These are phyloP conservation scores for Dusona sp. DNA, from an alignment of 2,888 invertebrate genomes.

Conservation along the genomic window DNA sequence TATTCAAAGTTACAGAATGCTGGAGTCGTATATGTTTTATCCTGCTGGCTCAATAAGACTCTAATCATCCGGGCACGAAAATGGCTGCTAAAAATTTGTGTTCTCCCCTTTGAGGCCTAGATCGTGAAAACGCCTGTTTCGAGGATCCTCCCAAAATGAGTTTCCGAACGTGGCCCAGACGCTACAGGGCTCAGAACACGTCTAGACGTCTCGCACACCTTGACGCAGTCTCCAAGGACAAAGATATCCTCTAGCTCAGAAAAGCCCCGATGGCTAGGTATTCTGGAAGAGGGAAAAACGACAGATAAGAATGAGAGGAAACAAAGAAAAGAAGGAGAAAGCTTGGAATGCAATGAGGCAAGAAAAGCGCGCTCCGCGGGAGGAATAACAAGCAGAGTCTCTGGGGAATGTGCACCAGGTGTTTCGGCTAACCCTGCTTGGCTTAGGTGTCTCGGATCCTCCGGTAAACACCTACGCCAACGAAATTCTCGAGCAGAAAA, in stretches of 20 bases:
- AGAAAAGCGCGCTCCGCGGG: conserved; percentile 73
- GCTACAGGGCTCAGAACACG: not conserved
- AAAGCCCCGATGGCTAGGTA: conserved; percentile 1
- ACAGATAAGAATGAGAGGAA: conserved; percentile 21
- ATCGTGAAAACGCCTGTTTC: not conserved
- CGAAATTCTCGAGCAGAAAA: not conserved
- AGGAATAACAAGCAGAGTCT: conserved; percentile 83
- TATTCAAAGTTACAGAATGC: not conserved
- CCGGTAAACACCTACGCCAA: not conserved
- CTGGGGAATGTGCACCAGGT: conserved; percentile 83
- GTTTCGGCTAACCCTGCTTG: conserved; percentile 81
- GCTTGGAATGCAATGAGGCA: conserved; percentile 43
- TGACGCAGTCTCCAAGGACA: conserved; percentile 42
- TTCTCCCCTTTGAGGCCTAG: not conserved
- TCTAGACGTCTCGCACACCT: conserved; percentile 17
- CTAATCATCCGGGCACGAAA: not conserved
- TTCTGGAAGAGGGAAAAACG: conserved; percentile 11
- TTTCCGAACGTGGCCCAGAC: not conserved
- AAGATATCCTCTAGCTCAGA: not conserved
- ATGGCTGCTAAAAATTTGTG: not conserved
- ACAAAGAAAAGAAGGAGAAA: conserved; percentile 21
- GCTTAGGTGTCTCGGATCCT: conserved; percentile 79
- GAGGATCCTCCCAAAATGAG: not conserved
- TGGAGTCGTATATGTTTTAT: too few relatives aligned
- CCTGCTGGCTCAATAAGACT: not conserved